Evolutionary conservation across 2,113 vertebrate genomes (phyloP).

Genomic region (Cervus canadensis): DNA sequence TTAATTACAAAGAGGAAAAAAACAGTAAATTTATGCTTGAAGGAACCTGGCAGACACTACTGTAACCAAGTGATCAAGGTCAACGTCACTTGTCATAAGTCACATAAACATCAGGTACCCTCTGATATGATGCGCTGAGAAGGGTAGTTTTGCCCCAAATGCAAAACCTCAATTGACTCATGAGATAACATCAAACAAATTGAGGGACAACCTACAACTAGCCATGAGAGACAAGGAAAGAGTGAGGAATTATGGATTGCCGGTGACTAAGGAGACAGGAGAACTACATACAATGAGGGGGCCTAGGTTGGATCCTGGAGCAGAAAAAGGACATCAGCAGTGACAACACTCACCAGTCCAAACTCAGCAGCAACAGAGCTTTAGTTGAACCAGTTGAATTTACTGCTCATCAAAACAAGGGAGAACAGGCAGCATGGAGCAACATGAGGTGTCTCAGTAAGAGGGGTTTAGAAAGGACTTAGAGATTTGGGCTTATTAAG

Average conservation of each 20-base stretch:
- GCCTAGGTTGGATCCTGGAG: background rate
- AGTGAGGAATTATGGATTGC: background rate
- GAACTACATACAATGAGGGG: background rate
- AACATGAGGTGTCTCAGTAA: background rate
- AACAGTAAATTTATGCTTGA: background rate
- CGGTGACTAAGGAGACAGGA: background rate
- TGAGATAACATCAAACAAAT: background rate
- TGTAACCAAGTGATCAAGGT: background rate
- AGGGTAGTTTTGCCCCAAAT: background rate
- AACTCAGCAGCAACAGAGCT: background rate
- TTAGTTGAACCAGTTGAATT: background rate
- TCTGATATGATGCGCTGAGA: background rate
- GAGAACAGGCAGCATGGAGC: background rate
- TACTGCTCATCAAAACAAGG: background rate
- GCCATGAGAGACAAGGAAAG: background rate
- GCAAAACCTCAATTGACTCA: background rate
- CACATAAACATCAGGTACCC: background rate
- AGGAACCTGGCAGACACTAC: background rate
- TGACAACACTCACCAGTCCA: background rate
- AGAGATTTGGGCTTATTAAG: background rate
- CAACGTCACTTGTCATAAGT: background rate
- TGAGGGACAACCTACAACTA: background rate
- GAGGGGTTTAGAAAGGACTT: background rate
- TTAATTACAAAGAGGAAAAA: background rate
- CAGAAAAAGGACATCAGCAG: background rate